A percentile compares a stretch with the other conserved stretches of the same genome.
phyloP scores from a whole-genome alignment of 2,113 vertebrate species.

The Sphaerodactylus townsendi region DNA sequence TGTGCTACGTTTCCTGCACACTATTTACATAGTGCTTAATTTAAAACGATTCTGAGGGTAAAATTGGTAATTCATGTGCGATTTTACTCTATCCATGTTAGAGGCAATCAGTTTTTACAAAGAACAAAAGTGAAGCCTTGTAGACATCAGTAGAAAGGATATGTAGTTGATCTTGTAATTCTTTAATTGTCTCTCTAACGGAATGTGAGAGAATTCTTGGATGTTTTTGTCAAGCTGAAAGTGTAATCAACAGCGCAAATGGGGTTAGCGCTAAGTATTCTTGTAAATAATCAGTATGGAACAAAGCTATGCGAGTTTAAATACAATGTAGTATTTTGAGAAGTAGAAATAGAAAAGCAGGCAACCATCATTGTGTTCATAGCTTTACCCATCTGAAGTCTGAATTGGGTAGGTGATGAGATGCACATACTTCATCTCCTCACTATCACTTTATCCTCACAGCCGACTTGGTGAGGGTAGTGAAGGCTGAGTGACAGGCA shows the following conservation, averaged over 20 bases:
- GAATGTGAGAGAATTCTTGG: neutral
- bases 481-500: no score
- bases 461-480: no score
- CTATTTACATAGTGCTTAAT: slow-evolving; percentile 22
- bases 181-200: neutral
- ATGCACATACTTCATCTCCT: neutral
- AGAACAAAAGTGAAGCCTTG: neutral
- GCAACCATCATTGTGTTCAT: neutral
- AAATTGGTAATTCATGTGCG: neutral
- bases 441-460: no score
- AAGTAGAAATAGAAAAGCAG: neutral
- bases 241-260: no score
- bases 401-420: neutral
- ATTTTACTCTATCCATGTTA: neutral
- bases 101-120: neutral
- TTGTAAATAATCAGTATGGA: neutral
- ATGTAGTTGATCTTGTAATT: neutral
- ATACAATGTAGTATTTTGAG: neutral
- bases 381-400: neutral
- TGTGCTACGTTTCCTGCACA: neutral
- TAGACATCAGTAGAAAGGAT: no score
- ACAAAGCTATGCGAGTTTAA: neutral
- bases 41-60: neutral
- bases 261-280: neutral
- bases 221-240: neutral